phyloP scores from a whole-genome alignment of 2,797 vertebrate genomes.

The Acestrorhynchus altus region DNA sequence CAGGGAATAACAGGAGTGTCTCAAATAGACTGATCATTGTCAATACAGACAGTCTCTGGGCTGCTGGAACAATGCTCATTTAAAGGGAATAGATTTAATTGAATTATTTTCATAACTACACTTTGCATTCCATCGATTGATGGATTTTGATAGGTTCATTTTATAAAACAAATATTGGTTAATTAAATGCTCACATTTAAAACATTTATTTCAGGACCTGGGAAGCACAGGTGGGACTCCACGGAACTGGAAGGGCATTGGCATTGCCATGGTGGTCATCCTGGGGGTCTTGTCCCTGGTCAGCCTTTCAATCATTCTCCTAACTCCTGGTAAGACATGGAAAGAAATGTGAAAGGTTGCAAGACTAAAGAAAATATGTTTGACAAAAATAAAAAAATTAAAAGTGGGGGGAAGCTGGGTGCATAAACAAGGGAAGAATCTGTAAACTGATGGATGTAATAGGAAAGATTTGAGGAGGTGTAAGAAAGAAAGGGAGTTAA shows the following conservation, averaged over 20 bases:
- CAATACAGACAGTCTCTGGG: too few relatives aligned
- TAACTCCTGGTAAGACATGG: conserved; percentile 79
- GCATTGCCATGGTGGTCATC: conserved; percentile 85
- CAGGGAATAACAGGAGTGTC: too few relatives aligned
- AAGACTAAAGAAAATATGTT: background rate
- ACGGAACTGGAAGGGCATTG: conserved; percentile 86
- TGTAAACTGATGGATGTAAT: conserved; percentile 27
- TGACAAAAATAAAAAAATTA: background rate
- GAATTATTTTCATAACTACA: too few relatives aligned
- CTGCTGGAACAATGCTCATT: too few relatives aligned
- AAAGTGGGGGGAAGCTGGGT: conserved; percentile 2
- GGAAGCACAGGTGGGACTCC: conserved; percentile 78
- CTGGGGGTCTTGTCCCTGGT: conserved; percentile 83
- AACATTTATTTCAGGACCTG: conserved; percentile 73
- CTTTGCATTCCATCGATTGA: too few relatives aligned
- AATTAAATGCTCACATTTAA: background rate
- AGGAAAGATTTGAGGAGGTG: conserved; percentile 8
- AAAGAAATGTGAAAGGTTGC: background rate
- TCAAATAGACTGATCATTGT: too few relatives aligned
- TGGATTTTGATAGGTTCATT: too few relatives aligned
- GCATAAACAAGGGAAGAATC: background rate
- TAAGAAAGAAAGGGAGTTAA: background rate
- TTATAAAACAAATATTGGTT: too few relatives aligned
- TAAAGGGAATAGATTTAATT: too few relatives aligned
- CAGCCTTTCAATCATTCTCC: conserved; percentile 80